Conservation (phyloP, 2,888 invertebrate species). For the Sminthurides aquaticus region DNA sequence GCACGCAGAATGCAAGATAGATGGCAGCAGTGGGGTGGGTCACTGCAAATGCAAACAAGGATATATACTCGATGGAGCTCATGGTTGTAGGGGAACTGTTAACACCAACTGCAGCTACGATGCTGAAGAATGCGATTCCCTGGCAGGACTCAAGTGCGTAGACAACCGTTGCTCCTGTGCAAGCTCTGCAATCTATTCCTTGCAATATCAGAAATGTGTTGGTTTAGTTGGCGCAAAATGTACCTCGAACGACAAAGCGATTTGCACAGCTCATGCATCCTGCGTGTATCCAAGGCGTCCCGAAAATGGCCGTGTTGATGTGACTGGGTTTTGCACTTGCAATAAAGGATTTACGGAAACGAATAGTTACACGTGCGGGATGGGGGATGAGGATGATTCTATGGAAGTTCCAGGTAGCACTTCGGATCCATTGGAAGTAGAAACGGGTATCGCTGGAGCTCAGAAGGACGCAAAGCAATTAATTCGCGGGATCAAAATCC, state of each 20-base stretch:
- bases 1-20: not conserved
- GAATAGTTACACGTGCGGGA: not conserved
- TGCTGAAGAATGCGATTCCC: not conserved
- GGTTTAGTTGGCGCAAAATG: not conserved
- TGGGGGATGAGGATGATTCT: too few species aligned
- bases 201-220: not conserved
- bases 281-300: not conserved
- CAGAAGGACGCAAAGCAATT: too few species aligned
- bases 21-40: not conserved
- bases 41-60: not conserved
- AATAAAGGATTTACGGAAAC: not conserved
- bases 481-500: too few species aligned
- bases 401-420: too few species aligned
- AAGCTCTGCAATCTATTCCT: not conserved
- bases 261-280: not conserved
- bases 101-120: not conserved
- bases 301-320: not conserved
- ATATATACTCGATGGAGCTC: not conserved
- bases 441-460: too few species aligned
- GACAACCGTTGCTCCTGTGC: not conserved
- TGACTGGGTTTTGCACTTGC: not conserved
- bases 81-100: not conserved
- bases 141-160: not conserved
- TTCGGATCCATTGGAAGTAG: too few species aligned
- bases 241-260: not conserved